Base-by-base conservation (phyloP, 1,140 invertebrate genomes). In the Macrotrachela quadricornifera region DNA sequence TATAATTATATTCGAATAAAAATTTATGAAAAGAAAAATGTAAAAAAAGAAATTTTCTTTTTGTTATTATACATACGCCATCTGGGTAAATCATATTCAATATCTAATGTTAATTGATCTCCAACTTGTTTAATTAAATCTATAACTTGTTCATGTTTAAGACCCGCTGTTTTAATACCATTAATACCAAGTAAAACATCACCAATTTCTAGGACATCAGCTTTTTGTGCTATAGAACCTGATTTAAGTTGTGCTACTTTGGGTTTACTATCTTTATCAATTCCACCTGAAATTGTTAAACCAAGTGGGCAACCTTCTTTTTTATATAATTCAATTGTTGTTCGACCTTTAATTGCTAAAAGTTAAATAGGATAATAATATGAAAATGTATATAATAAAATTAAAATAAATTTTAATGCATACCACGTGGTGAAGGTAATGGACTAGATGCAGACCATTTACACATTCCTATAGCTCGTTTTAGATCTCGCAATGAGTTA, bases 101-200 rank as follows among this genome's bases (percentile, higher is more conserved):
- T 76, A 70, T 84, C 82, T 38, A 85, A 71, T 1, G 78, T 72
- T 11, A 83, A 78, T 44, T 76, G 75, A 49, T 77, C 77, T 46
- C 78, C 76, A 10, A 80, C 78, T 67, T 80, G 80, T 60, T 81
- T 79, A 40, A 85, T 67, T 41, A 85, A 66, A 55, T 76, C 77
- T 46, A 81, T 74, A 1, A 85, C 79, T 63, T 85, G 80, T 53
- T 81, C 78, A 63, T 84, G 82, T 56, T 76, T 78, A 58, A 85
- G 72, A n/a, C 75, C 72, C 2, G 75, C 72, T 1, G 81, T 82
- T 43, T 76, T 76, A 55, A 82, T 81, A 12, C 81, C 82, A 67
- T 85, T 84, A 46, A 85, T 78, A 59, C 80, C 80, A 60, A 81
- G 72, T 30, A 85, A 77, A 51, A 76, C 74, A 68, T 85, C 82